These are phyloP conservation scores for Chascanopsetta lugubris DNA, from an alignment of 2,113 vertebrate species.

Conservation along the genomic window DNA sequence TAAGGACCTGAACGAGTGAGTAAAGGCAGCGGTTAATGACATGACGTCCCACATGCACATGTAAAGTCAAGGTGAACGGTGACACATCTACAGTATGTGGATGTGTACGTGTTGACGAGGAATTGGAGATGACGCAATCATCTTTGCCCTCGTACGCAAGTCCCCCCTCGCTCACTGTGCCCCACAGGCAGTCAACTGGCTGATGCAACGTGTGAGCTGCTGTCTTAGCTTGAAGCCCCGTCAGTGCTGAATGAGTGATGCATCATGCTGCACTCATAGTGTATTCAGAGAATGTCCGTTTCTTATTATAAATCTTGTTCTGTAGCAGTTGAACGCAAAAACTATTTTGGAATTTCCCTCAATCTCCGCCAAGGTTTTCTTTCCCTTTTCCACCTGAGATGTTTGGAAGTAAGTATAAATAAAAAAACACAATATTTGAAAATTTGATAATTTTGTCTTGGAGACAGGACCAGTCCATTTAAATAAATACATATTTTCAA, in stretches of 20 bases:
- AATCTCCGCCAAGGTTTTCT: too few relatives aligned
- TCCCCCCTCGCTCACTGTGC: conserved; percentile 1
- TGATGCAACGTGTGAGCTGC: conserved; percentile 53
- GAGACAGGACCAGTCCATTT: too few relatives aligned
- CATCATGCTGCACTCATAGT: neutral
- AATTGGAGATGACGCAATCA: conserved; percentile 62
- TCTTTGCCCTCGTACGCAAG: conserved; percentile 42
- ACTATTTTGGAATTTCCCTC: too few relatives aligned
- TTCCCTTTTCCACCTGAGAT: too few relatives aligned
- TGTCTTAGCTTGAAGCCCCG: conserved; percentile 22
- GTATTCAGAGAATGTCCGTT: neutral
- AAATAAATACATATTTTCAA: too few relatives aligned
- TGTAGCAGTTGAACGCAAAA: neutral
- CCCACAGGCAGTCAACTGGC: conserved; percentile 19
- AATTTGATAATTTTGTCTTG: too few relatives aligned
- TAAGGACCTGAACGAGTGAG: too few relatives aligned
- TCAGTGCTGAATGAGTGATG: conserved; percentile 50
- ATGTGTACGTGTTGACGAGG: conserved; percentile 12
- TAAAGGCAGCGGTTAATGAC: neutral
- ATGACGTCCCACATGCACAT: conserved; percentile 1
- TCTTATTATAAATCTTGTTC: neutral
- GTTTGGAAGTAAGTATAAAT: too few relatives aligned
- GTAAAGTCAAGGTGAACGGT: neutral
- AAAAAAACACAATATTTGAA: too few relatives aligned
- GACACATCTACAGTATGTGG: neutral